These are phyloP conservation scores for Sweltsa coloradensis DNA, from an alignment of 1,140 invertebrate species.

Conservation along the genomic window DNA sequence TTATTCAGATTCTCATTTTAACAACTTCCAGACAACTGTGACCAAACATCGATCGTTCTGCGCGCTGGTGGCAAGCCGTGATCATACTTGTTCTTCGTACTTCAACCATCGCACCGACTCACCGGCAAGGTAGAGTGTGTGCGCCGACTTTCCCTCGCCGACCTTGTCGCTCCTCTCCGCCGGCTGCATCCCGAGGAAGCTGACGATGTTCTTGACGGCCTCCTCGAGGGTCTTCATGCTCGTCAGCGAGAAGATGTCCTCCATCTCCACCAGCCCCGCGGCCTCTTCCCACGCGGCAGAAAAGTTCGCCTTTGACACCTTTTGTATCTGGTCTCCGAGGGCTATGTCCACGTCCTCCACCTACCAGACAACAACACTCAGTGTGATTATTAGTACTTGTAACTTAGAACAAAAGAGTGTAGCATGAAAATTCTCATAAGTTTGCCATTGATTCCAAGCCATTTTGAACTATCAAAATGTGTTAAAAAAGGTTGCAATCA, in stretches of 20 bases:
- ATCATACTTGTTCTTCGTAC: too few relatives aligned
- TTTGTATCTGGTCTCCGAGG: constrained; percentile 84
- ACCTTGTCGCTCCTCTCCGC: constrained; percentile 78
- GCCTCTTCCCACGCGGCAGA: constrained; percentile 59
- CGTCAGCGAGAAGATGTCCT: constrained; percentile 83
- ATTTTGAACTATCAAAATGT: too few relatives aligned
- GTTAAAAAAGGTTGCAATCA: too few relatives aligned
- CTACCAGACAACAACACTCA: too few relatives aligned
- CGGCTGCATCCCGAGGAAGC: constrained; percentile 79
- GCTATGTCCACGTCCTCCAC: constrained; percentile 89
- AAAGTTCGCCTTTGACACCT: constrained; percentile 64
- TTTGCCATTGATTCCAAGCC: too few relatives aligned
- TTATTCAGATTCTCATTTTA: neutral
- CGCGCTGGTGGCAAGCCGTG: neutral
- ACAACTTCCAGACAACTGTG: too few relatives aligned
- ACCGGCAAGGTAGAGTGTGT: constrained; percentile 69
- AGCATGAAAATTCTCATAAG: too few relatives aligned
- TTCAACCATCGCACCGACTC: too few relatives aligned
- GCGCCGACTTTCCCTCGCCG: constrained; percentile 67
- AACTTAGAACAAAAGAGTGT: too few relatives aligned
- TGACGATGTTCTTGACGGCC: constrained; percentile 76
- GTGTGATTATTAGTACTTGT: too few relatives aligned
- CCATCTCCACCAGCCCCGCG: constrained; percentile 46
- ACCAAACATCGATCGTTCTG: too few relatives aligned
- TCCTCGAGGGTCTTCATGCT: constrained; percentile 68